A percentile compares a stretch with the other conserved stretches of the same genome.
Conservation (phyloP, 1,140 invertebrate genomes). For the Grapholita molesta region DNA sequence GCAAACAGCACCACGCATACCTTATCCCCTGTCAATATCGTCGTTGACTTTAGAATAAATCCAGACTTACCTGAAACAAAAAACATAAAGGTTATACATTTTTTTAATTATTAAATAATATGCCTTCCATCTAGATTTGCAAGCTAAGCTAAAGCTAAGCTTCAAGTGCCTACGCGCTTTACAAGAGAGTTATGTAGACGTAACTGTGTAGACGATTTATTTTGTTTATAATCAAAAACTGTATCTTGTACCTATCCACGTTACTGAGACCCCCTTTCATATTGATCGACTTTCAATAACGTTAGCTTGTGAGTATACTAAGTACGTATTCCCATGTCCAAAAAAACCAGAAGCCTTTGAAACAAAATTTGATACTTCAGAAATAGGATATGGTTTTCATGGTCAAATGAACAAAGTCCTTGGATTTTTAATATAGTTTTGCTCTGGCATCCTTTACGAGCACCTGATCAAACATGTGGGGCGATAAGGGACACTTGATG, state of each 20-base stretch:
- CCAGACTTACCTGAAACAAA: slow-evolving; percentile 7
- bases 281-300: too few species aligned
- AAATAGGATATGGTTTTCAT: slow-evolving; percentile 58
- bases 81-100: not conserved
- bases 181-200: too few species aligned
- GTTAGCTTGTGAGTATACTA: too few species aligned
- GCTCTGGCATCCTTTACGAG: slow-evolving; percentile 49
- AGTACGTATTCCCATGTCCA: not conserved
- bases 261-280: too few species aligned
- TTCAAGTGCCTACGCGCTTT: not conserved
- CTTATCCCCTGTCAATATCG: not conserved
- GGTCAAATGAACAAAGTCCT: slow-evolving; percentile 54
- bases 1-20: not conserved
- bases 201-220: too few species aligned
- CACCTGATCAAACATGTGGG: slow-evolving; percentile 74
- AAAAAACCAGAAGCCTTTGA: slow-evolving; percentile 34
- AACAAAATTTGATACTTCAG: slow-evolving; percentile 43
- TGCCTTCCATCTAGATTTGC: too few species aligned
- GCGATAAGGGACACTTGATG: slow-evolving; percentile 72
- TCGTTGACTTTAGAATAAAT: not conserved
- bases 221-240: too few species aligned
- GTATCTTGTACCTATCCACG: too few species aligned
- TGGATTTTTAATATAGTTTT: slow-evolving; percentile 49
- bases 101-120: not conserved
- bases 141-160: too few species aligned